phyloP scores from a whole-genome alignment of 2,888 invertebrate species.

The Coenonympha arcania region DNA sequence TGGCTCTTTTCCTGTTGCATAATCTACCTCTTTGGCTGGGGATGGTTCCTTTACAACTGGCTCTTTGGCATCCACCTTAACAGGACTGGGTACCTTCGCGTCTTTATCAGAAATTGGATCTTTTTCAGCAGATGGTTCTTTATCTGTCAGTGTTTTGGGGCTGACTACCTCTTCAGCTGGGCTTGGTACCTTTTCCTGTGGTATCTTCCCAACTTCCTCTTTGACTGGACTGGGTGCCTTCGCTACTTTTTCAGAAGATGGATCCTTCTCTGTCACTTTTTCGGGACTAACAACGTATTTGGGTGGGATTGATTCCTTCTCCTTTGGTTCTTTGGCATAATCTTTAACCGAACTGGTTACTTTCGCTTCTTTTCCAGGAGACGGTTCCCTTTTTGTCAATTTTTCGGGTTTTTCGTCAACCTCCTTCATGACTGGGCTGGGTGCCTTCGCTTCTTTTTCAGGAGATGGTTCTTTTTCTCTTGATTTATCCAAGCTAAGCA shows the following conservation, averaged over 20 bases:
- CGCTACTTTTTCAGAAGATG: not conserved
- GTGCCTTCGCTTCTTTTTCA: slow-evolving; percentile 1
- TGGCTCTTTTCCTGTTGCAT: slow-evolving; percentile 16
- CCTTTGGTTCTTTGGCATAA: not conserved
- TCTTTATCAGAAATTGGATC: not conserved
- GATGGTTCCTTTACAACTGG: not conserved
- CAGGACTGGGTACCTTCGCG: slow-evolving; percentile 12
- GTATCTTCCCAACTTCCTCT: too few species aligned
- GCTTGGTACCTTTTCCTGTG: too few species aligned
- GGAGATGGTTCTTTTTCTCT: not conserved
- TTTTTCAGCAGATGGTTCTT: not conserved
- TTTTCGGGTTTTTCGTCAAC: too few species aligned
- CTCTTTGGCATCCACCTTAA: not conserved
- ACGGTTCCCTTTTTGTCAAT: not conserved
- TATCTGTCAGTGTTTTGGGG: not conserved
- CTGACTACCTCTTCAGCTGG: too few species aligned
- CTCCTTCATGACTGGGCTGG: not conserved
- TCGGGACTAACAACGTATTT: not conserved
- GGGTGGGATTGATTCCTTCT: slow-evolving; percentile 11
- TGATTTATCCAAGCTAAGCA: not conserved
- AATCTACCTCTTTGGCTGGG: not conserved
- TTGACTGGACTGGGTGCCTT: slow-evolving; percentile 12
- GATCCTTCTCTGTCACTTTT: not conserved
- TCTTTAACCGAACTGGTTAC: not conserved
- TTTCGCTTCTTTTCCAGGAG: not conserved